Evolutionary conservation across 2,113 vertebrate species (phyloP).

Genomic region (Brachyhypopomus gauderio): DNA sequence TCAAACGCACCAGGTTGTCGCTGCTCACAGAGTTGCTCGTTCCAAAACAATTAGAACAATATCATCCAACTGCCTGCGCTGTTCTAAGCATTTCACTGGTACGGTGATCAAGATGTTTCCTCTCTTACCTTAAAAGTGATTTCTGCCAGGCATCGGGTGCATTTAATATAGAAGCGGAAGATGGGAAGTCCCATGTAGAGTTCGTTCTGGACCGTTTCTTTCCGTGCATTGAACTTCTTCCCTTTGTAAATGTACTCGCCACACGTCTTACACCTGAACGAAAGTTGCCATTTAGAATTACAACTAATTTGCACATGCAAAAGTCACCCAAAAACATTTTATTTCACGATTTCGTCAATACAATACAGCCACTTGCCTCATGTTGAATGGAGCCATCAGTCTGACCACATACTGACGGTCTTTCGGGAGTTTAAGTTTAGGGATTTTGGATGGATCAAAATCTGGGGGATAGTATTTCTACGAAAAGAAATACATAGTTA

Average conservation of each 20-base stretch:
- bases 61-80: no score
- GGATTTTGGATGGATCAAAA: conserved; percentile 90
- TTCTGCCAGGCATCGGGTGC: conserved; percentile 90
- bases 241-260: conserved; percentile 97
- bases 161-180: conserved; percentile 97
- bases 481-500: not conserved
- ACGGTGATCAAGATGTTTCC: not conserved
- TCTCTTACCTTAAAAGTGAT: conserved; percentile 85
- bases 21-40: no score
- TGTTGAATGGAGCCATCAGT: conserved; percentile 91
- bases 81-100: no score
- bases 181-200: conserved; percentile 90
- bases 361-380: conserved; percentile 73
- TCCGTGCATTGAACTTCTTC: conserved; percentile 95
- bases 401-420: conserved; percentile 90
- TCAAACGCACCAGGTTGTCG: no score
- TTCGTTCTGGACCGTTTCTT: conserved; percentile 94
- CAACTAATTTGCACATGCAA: not conserved
- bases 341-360: not conserved
- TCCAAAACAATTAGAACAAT: no score
- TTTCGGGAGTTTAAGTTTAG: conserved; percentile 88
- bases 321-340: not conserved
- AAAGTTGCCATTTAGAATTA: not conserved
- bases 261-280: conserved; percentile 87
- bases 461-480: conserved; percentile 96